Conservation (phyloP, 2,113 vertebrate species). For the Ancistrus triradiatus region DNA sequence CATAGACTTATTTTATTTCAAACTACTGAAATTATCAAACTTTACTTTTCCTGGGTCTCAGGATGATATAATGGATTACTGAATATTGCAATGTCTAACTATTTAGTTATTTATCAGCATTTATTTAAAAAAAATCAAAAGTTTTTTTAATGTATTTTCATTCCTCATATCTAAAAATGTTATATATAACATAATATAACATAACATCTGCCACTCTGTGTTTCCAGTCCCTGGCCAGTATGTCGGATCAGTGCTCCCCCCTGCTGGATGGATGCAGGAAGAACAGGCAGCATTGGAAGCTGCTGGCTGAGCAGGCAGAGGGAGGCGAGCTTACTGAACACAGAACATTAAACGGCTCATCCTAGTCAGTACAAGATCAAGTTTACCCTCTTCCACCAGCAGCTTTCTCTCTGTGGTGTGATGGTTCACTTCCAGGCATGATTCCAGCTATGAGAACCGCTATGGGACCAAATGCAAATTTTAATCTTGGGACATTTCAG, state of each 20-base stretch:
- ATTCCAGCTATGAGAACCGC: conserved; percentile 1
- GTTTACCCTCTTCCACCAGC: conserved; percentile 38
- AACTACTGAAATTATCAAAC: too few species aligned
- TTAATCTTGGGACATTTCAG: neutral
- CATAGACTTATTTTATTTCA: too few species aligned
- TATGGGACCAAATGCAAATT: neutral
- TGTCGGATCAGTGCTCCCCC: conserved; percentile 85
- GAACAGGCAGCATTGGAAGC: conserved; percentile 90
- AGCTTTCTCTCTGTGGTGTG: neutral
- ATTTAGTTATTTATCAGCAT: too few species aligned
- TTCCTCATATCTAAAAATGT: too few species aligned
- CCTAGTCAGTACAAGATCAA: conserved; percentile 11
- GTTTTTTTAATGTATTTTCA: too few species aligned
- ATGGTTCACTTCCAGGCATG: neutral
- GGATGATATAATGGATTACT: too few species aligned
- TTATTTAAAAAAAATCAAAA: too few species aligned
- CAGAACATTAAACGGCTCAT: conserved; percentile 61
- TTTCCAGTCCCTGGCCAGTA: conserved; percentile 76
- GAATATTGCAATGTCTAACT: too few species aligned
- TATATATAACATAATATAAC: too few species aligned
- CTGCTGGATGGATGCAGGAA: conserved; percentile 89
- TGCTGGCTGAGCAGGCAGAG: conserved; percentile 84
- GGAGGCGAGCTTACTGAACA: conserved; percentile 71
- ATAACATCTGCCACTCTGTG: neutral
- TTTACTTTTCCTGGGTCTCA: too few species aligned